Conservation (phyloP, 2,888 invertebrate genomes). For the Chalcis sispes region DNA sequence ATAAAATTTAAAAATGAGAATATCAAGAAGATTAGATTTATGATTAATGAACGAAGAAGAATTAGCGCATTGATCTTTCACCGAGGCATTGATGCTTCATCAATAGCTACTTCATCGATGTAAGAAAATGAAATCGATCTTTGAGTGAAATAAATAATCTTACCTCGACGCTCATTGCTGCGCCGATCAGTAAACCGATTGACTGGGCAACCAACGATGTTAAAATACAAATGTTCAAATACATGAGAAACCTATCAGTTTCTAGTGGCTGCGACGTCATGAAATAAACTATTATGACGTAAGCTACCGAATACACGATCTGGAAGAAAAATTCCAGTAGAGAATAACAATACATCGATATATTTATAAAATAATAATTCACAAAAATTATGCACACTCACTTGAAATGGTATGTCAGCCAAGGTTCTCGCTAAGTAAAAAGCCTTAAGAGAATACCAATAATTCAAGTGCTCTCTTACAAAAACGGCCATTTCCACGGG, state of each 20-base stretch:
- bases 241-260: slow-evolving; percentile 87
- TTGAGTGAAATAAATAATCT: slow-evolving; percentile 44
- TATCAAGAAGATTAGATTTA: no score
- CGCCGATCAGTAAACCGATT: slow-evolving; percentile 93
- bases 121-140: not conserved
- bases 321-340: slow-evolving; percentile 67
- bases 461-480: slow-evolving; percentile 95
- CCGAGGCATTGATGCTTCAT: no score
- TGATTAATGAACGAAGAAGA: no score
- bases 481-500: slow-evolving; percentile 97
- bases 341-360: no score
- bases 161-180: slow-evolving; percentile 91
- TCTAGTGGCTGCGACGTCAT: slow-evolving; percentile 97
- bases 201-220: slow-evolving; percentile 95
- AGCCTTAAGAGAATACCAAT: slow-evolving; percentile 98
- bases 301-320: slow-evolving; percentile 74
- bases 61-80: no score
- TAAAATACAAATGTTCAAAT: slow-evolving; percentile 85
- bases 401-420: slow-evolving; percentile 97
- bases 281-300: slow-evolving; percentile 90
- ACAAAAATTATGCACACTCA: no score
- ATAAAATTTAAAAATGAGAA: no score
- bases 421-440: slow-evolving; percentile 98
- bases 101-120: no score
- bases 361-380: no score